Conservation (phyloP, 2,888 invertebrate species). For the Lasioglossum villosulum region DNA sequence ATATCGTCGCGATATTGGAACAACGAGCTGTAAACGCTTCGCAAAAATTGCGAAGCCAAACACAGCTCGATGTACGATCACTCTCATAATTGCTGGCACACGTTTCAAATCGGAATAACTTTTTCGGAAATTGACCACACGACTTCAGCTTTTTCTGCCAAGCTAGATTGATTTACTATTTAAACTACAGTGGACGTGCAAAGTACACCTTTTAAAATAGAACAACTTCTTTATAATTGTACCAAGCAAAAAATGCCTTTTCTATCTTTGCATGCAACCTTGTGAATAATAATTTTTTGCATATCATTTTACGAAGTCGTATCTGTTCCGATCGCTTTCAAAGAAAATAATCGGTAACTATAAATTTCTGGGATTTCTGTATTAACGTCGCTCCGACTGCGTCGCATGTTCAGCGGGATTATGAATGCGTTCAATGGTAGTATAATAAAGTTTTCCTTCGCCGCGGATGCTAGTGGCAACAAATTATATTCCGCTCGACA, state of each 20-base stretch:
- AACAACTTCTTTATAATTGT: no score
- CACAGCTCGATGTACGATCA: not conserved
- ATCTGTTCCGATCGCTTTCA: not conserved
- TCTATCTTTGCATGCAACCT: no score
- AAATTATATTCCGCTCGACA: not conserved
- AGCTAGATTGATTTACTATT: not conserved
- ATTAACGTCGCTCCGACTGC: not conserved
- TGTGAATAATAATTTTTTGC: no score
- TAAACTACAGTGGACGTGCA: no score
- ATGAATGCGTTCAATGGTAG: not conserved
- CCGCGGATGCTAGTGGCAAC: not conserved
- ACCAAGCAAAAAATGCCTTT: no score
- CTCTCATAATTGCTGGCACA: not conserved
- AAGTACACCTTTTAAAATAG: no score
- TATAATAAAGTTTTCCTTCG: constrained; percentile 9
- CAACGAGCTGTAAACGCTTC: not conserved
- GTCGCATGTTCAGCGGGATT: not conserved
- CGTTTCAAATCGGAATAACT: not conserved
- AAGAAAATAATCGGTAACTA: not conserved
- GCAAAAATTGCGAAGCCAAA: not conserved
- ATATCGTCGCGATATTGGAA: not conserved
- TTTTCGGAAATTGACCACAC: not conserved
- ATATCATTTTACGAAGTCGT: not conserved
- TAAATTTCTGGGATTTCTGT: not conserved
- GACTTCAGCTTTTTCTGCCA: not conserved